A percentile compares a stretch with the other conserved stretches of the same genome.
phyloP scores from a whole-genome alignment of 2,888 invertebrate species.

The Geophilus truncorum region DNA sequence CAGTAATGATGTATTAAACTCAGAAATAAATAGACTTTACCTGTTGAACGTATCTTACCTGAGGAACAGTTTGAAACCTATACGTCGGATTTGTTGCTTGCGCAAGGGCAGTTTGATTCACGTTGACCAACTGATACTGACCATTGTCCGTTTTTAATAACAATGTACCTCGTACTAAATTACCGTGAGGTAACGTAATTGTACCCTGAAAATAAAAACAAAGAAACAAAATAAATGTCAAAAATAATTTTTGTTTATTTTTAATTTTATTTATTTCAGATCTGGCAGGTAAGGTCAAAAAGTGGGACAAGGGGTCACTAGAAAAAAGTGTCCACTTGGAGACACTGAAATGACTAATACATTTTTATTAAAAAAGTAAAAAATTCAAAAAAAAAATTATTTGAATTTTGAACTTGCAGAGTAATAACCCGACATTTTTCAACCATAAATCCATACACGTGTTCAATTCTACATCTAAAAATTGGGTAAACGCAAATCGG shows the following conservation, averaged over 20 bases:
- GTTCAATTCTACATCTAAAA: too few relatives aligned
- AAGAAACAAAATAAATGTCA: slow-evolving; percentile 37
- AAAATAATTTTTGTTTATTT: too few relatives aligned
- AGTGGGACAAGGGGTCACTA: not conserved
- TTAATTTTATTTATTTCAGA: not conserved
- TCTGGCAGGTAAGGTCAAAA: not conserved
- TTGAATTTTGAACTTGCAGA: not conserved
- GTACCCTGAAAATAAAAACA: slow-evolving; percentile 37
- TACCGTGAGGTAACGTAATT: slow-evolving; percentile 72
- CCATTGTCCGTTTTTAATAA: slow-evolving; percentile 96
- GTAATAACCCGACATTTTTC: not conserved
- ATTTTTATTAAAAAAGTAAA: not conserved
- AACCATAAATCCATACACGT: not conserved
- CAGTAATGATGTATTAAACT: not conserved
- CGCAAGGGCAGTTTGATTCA: slow-evolving; percentile 64
- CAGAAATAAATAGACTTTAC: not conserved
- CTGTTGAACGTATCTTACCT: slow-evolving; percentile 28
- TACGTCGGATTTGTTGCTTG: slow-evolving; percentile 49
- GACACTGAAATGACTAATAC: too few relatives aligned
- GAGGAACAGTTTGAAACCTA: slow-evolving; percentile 77
- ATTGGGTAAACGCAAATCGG: not conserved
- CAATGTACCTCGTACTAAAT: slow-evolving; percentile 75
- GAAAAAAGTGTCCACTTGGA: not conserved
- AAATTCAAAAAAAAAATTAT: too few relatives aligned
- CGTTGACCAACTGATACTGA: slow-evolving; percentile 85